Conservation (phyloP, 2,113 vertebrate species). For the Ophiodon elongatus region DNA sequence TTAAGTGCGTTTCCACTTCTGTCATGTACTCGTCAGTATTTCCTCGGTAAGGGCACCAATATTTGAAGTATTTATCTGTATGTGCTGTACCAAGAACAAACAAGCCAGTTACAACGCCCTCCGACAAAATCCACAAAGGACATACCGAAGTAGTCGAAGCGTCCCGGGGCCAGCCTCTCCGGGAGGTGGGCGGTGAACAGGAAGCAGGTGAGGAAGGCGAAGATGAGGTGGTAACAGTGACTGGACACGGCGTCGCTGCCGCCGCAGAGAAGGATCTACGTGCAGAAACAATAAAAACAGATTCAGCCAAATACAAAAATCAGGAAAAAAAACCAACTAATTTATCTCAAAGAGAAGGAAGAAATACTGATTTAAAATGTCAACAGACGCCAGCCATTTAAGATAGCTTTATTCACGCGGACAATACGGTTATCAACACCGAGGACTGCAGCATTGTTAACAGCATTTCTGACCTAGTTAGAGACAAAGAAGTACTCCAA, state of each 20-base stretch:
- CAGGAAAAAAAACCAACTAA: background rate
- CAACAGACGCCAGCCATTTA: too few relatives aligned
- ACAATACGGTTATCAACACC: background rate
- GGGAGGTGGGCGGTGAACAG: constrained; percentile 87
- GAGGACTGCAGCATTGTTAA: background rate
- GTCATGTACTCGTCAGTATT: too few relatives aligned
- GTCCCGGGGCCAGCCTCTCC: constrained; percentile 85
- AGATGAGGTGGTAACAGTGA: constrained; percentile 85
- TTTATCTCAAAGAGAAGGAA: background rate
- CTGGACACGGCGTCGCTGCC: constrained; percentile 78
- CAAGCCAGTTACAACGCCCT: background rate
- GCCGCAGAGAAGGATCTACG: constrained; percentile 83
- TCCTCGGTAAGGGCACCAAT: background rate
- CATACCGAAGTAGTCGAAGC: constrained; percentile 87
- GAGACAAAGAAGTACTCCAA: background rate
- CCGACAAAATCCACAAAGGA: background rate
- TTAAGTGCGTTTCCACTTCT: too few relatives aligned
- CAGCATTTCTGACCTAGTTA: background rate
- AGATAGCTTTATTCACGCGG: background rate
- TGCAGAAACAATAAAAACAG: background rate
- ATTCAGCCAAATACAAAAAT: too few relatives aligned
- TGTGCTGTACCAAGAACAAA: background rate
- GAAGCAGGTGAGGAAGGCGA: constrained; percentile 86
- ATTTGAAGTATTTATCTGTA: background rate
- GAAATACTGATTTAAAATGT: background rate